Evolutionary conservation across 2,113 vertebrate genomes (phyloP), one percentile per base, ranked within the genome.

Genomic region (Chunga burmeisteri): DNA sequence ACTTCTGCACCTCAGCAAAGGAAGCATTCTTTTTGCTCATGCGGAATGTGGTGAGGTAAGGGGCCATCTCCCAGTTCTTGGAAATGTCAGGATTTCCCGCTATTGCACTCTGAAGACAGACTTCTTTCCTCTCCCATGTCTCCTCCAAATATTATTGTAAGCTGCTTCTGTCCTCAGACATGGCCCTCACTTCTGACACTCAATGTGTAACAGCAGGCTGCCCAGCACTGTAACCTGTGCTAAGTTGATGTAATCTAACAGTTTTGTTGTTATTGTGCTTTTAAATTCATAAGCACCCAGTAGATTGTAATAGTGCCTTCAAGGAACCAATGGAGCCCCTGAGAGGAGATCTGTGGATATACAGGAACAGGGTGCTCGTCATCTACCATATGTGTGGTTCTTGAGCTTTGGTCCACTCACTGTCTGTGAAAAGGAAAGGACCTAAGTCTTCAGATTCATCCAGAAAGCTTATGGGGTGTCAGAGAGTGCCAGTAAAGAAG

Each of bases 1-100:
- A 98, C 98, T 99, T 99, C 98, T 99, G 99, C 97, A 98, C 97
- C 13, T 99, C 99, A 9, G 99, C 99, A 77, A 99, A 96, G 96
- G 98, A 99, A 15, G 99, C 99, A 7, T 99, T 99, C 98, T 99
- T 98, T 94, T 97, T 99, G 90, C 97, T 99, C 92, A 99, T 99
- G 99, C 98, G 99, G 97, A 99, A 99, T 55, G 97, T 99, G 90
- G 94, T 99, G 90, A 99, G 99, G 99, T 99, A 98, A 98, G 98
- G 71, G 40, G 49, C 58, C 9, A 4, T 58, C 9, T 65, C 58
- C 55, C 29, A 34, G 47, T 53, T 40, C 70, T 74, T 89, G 56
- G 18, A 59, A 88, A 56, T 30, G 16, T 50, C 25, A n/a, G 65
- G 21, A 74, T 86, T 59, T 55, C 34, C 30, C 78, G 18, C 65